These are phyloP conservation scores for Pycnomerus fuliginosus DNA, from an alignment of 2,888 invertebrate species.

Conservation along the genomic window DNA sequence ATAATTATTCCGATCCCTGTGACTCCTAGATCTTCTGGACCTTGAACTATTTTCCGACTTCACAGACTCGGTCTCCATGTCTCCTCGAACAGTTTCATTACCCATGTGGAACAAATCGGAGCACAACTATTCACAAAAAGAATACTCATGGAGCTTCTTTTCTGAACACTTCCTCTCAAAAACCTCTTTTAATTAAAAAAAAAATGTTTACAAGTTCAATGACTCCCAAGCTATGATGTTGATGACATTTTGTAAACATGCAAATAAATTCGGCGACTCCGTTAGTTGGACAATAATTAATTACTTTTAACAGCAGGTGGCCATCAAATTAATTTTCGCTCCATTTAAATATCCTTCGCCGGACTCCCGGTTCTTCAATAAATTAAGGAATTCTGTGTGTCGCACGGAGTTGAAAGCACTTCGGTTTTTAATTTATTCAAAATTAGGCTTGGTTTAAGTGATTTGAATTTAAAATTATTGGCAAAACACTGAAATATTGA, in stretches of 20 bases:
- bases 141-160: conserved; percentile 19
- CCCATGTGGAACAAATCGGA: conserved; percentile 43
- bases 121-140: background rate
- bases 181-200: background rate
- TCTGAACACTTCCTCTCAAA: conserved; percentile 3
- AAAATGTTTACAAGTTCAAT: conserved; percentile 23
- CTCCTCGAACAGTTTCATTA: conserved; percentile 56
- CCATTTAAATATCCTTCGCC: too few species aligned
- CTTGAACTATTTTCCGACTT: conserved; percentile 89
- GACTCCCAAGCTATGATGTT: conserved; percentile 19
- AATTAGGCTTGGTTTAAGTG: too few species aligned
- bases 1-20: conserved; percentile 59
- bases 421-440: too few species aligned
- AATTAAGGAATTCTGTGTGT: too few species aligned
- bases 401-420: too few species aligned
- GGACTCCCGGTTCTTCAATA: too few species aligned
- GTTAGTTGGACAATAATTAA: too few species aligned
- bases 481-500: background rate
- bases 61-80: conserved; percentile 93
- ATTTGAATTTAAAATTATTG: too few species aligned
- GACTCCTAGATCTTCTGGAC: conserved; percentile 67
- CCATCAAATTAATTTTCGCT: too few species aligned
- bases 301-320: too few species aligned
- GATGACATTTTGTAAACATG: conserved; percentile 30
- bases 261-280: too few species aligned